A percentile compares a stretch with the other conserved stretches of the same genome.
Evolutionary conservation across 2,797 vertebrate genomes (phyloP).

Genomic region (Lates japonicus): DNA sequence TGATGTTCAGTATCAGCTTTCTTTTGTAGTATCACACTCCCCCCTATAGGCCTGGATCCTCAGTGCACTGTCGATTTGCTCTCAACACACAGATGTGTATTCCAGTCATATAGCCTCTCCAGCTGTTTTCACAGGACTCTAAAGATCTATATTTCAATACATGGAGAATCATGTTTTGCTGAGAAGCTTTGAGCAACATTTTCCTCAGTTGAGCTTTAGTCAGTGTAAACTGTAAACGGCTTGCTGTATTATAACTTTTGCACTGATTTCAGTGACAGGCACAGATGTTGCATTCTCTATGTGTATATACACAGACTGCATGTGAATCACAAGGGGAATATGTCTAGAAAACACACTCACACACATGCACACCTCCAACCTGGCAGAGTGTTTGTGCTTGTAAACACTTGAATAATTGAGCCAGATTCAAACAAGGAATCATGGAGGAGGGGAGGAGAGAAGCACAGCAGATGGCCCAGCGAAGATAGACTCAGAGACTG

Average conservation of each 20-base stretch:
- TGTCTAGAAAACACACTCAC: conserved; percentile 48
- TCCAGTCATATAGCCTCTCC: conserved; percentile 4
- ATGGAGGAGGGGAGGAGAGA: conserved; percentile 77
- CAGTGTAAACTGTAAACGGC: conserved; percentile 48
- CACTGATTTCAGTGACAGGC: conserved; percentile 52
- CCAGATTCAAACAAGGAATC: conserved; percentile 87
- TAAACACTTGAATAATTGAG: conserved; percentile 94
- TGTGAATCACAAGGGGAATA: conserved; percentile 64
- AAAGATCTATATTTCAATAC: conserved; percentile 23
- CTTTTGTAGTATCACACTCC: conserved; percentile 77
- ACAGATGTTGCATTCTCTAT: conserved; percentile 66
- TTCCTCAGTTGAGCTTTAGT: conserved; percentile 22
- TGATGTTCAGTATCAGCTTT: neutral
- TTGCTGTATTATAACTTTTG: conserved; percentile 41
- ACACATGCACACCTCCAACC: conserved; percentile 67
- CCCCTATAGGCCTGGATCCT: conserved; percentile 67
- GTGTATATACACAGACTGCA: conserved; percentile 58
- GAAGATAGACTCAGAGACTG: conserved; percentile 93
- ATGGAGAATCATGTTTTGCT: conserved; percentile 21
- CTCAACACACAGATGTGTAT: conserved; percentile 13
- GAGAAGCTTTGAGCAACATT: conserved; percentile 32
- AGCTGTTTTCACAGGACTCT: conserved; percentile 46
- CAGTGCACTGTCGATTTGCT: conserved; percentile 28
- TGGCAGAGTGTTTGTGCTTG: conserved; percentile 86
- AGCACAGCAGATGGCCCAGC: conserved; percentile 93